Evolutionary conservation across 2,797 vertebrate species (phyloP).

Genomic region (Lepus oiostolus): DNA sequence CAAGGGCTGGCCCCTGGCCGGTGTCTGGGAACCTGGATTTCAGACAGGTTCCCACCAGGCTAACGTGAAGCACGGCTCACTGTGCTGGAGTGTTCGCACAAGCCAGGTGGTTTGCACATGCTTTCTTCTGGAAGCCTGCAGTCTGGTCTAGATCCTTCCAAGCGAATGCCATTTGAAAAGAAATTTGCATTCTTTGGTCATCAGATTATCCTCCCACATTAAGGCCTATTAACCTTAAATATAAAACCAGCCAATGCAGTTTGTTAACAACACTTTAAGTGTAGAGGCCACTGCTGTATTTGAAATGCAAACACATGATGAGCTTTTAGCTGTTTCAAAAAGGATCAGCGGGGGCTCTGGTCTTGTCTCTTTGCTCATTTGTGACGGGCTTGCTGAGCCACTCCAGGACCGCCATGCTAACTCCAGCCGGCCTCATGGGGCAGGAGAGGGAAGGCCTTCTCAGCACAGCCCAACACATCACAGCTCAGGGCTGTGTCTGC

Average conservation of each 20-base stretch:
- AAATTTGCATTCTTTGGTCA: not conserved
- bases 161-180: conserved; percentile 18
- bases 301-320: not conserved
- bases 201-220: not conserved
- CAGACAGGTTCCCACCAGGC: not conserved
- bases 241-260: not conserved
- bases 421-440: not conserved
- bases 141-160: not conserved
- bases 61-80: not conserved
- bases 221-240: not conserved
- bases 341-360: not conserved
- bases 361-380: not conserved
- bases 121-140: not conserved
- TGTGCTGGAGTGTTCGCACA: not conserved
- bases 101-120: not conserved
- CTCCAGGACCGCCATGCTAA: not conserved
- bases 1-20: not conserved
- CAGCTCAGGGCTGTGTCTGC: not conserved
- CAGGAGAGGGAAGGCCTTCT: not conserved
- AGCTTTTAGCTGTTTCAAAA: not conserved
- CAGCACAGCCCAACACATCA: not conserved
- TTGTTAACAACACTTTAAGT: not conserved
- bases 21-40: not conserved
- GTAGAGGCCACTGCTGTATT: not conserved
- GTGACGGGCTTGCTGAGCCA: not conserved